A percentile compares a stretch with the other conserved stretches of the same genome.
These are phyloP conservation scores for Acrocyrtus sp. DNA, from an alignment of 2,888 invertebrate genomes.

Conservation along the genomic window DNA sequence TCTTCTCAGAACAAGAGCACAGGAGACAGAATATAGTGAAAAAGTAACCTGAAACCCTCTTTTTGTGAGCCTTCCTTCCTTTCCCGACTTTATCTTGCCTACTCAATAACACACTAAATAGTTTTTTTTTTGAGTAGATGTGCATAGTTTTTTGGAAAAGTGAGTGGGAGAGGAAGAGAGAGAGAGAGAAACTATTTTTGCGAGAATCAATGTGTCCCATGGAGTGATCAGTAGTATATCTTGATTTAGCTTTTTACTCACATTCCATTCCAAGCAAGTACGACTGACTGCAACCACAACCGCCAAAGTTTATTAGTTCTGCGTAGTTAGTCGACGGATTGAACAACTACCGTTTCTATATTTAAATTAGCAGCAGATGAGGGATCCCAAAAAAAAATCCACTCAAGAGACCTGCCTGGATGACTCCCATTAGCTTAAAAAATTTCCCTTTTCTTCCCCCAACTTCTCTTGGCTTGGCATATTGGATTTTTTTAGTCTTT, in stretches of 20 bases:
- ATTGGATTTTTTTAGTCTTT: too few relatives aligned
- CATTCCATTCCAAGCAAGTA: too few relatives aligned
- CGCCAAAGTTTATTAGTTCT: too few relatives aligned
- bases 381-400: too few relatives aligned
- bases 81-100: too few relatives aligned
- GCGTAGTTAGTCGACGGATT: too few relatives aligned
- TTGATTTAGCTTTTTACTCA: slow-evolving; percentile 28
- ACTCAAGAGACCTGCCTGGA: slow-evolving; percentile 34
- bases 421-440: slow-evolving; percentile 33
- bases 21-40: too few relatives aligned
- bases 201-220: slow-evolving; percentile 41
- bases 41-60: too few relatives aligned
- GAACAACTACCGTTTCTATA: slow-evolving; percentile 13
- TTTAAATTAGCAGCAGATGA: slow-evolving; percentile 30
- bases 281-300: slow-evolving; percentile 22
- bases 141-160: neutral
- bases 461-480: too few relatives aligned
- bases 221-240: slow-evolving; percentile 39
- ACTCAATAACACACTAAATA: slow-evolving; percentile 15
- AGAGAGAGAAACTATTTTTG: slow-evolving; percentile 29
- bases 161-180: neutral
- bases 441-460: slow-evolving; percentile 7
- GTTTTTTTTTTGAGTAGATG: slow-evolving; percentile 9
- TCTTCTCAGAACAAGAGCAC: too few relatives aligned
- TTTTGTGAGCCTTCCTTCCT: too few relatives aligned